Conservation (phyloP, 2,888 invertebrate genomes). For the Quadroppia sp. region DNA sequence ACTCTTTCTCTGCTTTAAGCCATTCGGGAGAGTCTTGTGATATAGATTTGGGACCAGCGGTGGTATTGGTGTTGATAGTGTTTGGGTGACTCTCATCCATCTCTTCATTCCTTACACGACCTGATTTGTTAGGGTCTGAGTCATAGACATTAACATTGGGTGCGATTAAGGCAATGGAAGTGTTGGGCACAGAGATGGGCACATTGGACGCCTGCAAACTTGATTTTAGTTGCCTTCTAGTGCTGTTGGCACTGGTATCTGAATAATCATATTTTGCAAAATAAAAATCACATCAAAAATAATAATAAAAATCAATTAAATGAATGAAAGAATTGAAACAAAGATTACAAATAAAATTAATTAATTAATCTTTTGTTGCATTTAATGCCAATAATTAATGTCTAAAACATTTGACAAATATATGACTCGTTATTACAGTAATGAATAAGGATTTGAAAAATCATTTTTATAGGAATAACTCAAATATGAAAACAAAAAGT, state of each 20-base stretch:
- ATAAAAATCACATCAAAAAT: background rate
- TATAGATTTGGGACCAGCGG: conserved; percentile 5
- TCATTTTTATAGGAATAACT: too few relatives aligned
- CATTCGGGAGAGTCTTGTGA: conserved; percentile 35
- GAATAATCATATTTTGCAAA: conserved; percentile 20
- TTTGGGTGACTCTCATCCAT: conserved; percentile 30
- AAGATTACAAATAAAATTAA: conserved; percentile 5
- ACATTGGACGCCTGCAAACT: conserved; percentile 29
- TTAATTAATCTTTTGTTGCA: conserved; percentile 18
- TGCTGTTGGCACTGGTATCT: conserved; percentile 11
- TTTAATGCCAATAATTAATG: background rate
- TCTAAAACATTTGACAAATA: conserved; percentile 6
- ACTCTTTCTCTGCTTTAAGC: conserved; percentile 31
- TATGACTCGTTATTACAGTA: too few relatives aligned
- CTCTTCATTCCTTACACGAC: conserved; percentile 35
- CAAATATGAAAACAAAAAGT: too few relatives aligned
- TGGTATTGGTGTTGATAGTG: background rate
- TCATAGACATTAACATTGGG: conserved; percentile 25
- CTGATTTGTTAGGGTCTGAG: conserved; percentile 33
- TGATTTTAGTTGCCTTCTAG: conserved; percentile 34
- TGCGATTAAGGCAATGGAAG: conserved; percentile 1
- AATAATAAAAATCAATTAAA: conserved; percentile 7
- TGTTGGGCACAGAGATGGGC: background rate
- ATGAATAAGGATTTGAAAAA: too few relatives aligned
- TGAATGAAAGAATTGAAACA: background rate